Evolutionary conservation across 2,113 vertebrate genomes (phyloP).

Genomic region (Calyptomena viridis): DNA sequence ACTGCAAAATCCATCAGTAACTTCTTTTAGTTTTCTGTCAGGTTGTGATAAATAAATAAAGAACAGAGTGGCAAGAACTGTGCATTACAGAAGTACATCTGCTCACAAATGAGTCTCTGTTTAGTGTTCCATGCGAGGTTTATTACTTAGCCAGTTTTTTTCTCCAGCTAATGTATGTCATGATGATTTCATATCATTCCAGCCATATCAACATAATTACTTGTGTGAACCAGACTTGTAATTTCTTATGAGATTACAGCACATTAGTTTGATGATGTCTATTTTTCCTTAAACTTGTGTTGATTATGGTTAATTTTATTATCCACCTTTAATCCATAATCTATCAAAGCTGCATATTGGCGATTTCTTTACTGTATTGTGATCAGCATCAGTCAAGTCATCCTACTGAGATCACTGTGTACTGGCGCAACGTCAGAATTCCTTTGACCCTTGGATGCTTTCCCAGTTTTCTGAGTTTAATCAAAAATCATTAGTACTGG

Average conservation of each 20-base stretch:
- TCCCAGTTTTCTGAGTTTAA: conserved; percentile 12
- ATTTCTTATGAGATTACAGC: conserved; percentile 33
- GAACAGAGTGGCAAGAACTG: not conserved
- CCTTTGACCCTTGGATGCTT: conserved; percentile 21
- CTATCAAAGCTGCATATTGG: not conserved
- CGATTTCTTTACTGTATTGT: not conserved
- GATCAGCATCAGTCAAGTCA: not conserved
- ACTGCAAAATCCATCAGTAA: conserved; percentile 4
- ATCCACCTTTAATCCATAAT: not conserved
- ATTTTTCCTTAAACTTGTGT: conserved; percentile 42
- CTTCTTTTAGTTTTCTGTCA: not conserved
- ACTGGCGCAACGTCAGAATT: not conserved
- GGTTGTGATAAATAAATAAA: conserved; percentile 30
- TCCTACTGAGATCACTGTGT: not conserved
- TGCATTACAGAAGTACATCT: conserved; percentile 16
- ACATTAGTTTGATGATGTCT: conserved; percentile 23
- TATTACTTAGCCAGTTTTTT: conserved; percentile 9
- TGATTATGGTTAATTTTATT: conserved; percentile 37
- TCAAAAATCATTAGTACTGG: not conserved
- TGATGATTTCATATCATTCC: conserved; percentile 13
- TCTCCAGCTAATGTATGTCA: conserved; percentile 13
- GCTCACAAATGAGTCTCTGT: not conserved
- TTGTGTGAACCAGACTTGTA: conserved; percentile 24
- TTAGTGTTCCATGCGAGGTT: conserved; percentile 8
- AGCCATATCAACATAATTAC: conserved; percentile 19